Conservation (phyloP, 1,140 invertebrate species). For the Calliopsis andreniformis region DNA sequence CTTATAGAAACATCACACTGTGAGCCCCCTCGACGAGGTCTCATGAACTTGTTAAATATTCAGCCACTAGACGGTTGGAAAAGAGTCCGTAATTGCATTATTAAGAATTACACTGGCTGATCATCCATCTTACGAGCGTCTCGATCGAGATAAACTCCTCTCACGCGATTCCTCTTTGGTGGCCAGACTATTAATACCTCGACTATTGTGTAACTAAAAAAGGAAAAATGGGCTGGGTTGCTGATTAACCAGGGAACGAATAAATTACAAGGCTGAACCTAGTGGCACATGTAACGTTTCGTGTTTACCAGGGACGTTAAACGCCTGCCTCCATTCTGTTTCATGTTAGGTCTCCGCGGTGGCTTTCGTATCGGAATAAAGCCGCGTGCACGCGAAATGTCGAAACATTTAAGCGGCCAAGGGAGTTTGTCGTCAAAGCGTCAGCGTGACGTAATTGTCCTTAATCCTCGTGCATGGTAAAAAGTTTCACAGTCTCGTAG, state of each 20-base stretch:
- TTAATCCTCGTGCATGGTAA: constrained; percentile 3
- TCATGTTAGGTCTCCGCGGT: background rate
- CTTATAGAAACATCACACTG: too few relatives aligned
- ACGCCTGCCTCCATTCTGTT: constrained; percentile 6
- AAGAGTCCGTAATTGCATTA: too few relatives aligned
- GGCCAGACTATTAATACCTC: too few relatives aligned
- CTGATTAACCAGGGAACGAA: too few relatives aligned
- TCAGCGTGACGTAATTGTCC: constrained; percentile 19
- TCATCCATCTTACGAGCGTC: too few relatives aligned
- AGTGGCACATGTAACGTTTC: too few relatives aligned
- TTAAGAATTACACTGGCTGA: too few relatives aligned
- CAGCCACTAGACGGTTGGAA: too few relatives aligned
- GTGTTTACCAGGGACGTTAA: background rate
- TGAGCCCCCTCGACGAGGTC: too few relatives aligned
- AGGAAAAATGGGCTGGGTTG: too few relatives aligned
- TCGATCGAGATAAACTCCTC: too few relatives aligned
- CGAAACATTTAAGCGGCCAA: background rate
- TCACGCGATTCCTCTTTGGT: too few relatives aligned
- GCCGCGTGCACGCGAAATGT: background rate
- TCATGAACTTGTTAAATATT: constrained; percentile 7
- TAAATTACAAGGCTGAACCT: background rate
- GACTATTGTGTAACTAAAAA: background rate
- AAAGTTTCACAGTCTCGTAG: constrained; percentile 24
- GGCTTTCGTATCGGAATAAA: constrained; percentile 6
- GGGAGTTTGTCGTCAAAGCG: constrained; percentile 28